A percentile compares a stretch with the other conserved stretches of the same genome.
phyloP scores from a whole-genome alignment of 1,140 invertebrate genomes.

The Vollenhovia emeryi region DNA sequence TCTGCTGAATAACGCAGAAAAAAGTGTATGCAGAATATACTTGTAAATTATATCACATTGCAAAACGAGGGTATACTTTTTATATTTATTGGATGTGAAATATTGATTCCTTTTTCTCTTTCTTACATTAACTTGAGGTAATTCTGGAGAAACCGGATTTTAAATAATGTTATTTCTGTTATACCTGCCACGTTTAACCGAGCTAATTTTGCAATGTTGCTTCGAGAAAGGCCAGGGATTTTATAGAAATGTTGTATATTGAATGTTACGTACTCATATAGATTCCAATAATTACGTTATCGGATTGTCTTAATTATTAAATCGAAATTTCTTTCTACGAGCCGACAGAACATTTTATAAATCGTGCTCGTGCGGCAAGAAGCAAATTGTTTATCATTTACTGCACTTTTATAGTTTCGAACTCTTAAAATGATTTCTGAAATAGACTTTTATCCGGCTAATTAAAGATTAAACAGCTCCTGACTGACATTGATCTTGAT shows the following conservation, averaged over 20 bases:
- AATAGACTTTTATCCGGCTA: not conserved
- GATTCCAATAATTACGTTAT: not conserved
- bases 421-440: not conserved
- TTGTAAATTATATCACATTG: not conserved
- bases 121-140: not conserved
- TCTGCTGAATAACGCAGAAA: not conserved
- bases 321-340: not conserved
- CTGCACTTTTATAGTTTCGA: not conserved
- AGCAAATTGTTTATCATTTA: not conserved
- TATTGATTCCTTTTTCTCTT: not conserved
- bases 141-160: not conserved
- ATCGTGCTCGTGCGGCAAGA: not conserved
- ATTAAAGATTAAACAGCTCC: not conserved
- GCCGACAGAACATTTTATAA: slow-evolving; percentile 1
- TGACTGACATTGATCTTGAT: slow-evolving; percentile 50
- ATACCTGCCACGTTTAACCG: not conserved
- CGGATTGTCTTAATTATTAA: not conserved
- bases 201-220: not conserved
- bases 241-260: not conserved
- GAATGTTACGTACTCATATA: not conserved
- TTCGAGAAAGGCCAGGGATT: not conserved
- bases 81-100: not conserved
- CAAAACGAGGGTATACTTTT: not conserved
- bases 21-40: not conserved
- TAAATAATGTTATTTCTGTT: not conserved